Conservation (phyloP, 2,888 invertebrate genomes). For the Tuta absoluta region DNA sequence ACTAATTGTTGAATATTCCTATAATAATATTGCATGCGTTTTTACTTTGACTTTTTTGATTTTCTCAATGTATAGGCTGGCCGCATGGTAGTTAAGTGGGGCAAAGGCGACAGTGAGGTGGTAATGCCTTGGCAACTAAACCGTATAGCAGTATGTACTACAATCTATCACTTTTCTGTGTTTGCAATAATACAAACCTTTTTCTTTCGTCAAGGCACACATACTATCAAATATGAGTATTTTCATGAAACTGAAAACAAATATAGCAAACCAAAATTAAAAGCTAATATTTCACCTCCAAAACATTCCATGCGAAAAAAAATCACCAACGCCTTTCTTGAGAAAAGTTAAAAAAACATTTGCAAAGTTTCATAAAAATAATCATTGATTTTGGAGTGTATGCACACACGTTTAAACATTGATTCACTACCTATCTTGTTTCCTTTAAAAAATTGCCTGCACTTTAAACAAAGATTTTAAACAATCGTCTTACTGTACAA, state of each 20-base stretch:
- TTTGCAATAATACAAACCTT: not conserved
- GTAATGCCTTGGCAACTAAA: slow-evolving; percentile 78
- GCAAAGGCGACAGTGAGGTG: slow-evolving; percentile 75
- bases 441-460: not conserved
- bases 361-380: not conserved
- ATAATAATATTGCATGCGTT: slow-evolving; percentile 58
- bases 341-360: too few relatives aligned
- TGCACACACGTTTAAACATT: not conserved
- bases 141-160: slow-evolving; percentile 69
- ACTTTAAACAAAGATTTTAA: not conserved
- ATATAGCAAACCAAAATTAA: too few relatives aligned
- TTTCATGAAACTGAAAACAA: too few relatives aligned
- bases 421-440: not conserved
- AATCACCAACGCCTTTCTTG: too few relatives aligned
- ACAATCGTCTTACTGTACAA: not conserved
- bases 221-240: not conserved
- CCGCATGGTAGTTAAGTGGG: slow-evolving; percentile 81
- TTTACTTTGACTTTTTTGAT: slow-evolving; percentile 66
- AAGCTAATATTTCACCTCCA: too few relatives aligned
- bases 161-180: slow-evolving; percentile 2
- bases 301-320: too few relatives aligned
- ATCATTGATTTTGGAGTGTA: not conserved
- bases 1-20: slow-evolving; percentile 23
- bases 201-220: not conserved
- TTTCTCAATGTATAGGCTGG: slow-evolving; percentile 69